These are phyloP conservation scores for Cinclus mexicanus DNA, from an alignment of 2,113 vertebrate genomes.

Conservation along the genomic window DNA sequence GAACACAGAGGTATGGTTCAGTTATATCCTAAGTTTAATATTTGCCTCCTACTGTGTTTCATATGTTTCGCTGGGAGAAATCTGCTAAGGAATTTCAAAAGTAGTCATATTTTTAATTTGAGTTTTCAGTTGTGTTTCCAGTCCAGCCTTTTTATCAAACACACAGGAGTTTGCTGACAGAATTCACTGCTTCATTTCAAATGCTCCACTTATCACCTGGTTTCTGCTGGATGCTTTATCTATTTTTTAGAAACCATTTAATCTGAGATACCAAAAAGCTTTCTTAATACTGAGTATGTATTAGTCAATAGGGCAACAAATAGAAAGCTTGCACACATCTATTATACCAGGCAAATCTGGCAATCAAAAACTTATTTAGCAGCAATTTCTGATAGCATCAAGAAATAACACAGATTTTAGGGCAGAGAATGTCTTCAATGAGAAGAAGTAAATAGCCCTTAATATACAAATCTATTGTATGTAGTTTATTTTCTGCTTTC, in stretches of 20 bases:
- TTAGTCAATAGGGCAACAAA: not conserved
- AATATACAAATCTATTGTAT: not conserved
- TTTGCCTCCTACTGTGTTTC: not conserved
- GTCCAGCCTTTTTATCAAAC: not conserved
- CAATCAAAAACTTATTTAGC: not conserved
- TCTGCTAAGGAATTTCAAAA: not conserved
- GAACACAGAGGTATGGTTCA: not conserved
- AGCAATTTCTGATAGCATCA: not conserved
- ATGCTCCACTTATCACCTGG: not conserved
- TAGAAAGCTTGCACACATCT: not conserved
- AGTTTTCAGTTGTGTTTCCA: not conserved
- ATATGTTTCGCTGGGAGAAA: not conserved
- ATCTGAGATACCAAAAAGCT: not conserved
- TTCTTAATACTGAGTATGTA: not conserved
- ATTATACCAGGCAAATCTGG: not conserved
- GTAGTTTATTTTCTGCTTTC: not conserved
- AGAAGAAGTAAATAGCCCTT: not conserved
- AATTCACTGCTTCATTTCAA: not conserved
- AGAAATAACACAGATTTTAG: not conserved
- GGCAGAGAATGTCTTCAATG: not conserved
- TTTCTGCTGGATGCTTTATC: not conserved
- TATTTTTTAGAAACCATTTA: not conserved
- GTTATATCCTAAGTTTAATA: not conserved
- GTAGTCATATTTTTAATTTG: not conserved
- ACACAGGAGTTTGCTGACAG: not conserved